Evolutionary conservation across 2,113 vertebrate species (phyloP).

Genomic region (Dipodomys ordii): DNA sequence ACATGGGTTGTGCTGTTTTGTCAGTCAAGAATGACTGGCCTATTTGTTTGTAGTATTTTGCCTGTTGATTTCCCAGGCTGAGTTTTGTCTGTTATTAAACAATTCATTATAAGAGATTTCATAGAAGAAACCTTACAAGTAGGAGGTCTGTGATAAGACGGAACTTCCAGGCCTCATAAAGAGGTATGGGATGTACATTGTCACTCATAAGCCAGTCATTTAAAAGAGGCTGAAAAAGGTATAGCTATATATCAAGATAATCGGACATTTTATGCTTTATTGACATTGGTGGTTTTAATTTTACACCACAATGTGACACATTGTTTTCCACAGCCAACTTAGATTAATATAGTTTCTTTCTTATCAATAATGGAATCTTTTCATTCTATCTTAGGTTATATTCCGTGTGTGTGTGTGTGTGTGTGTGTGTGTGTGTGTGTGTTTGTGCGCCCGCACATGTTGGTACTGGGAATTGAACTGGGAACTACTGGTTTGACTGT

Average conservation of each 20-base stretch:
- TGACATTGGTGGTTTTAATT: neutral
- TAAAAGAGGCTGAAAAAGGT: neutral
- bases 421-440: no score
- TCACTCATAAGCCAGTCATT: neutral
- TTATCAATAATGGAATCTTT: no score
- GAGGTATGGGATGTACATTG: neutral
- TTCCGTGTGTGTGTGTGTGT: no score
- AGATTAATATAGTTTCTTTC: no score
- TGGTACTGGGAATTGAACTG: no score
- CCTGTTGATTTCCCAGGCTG: neutral
- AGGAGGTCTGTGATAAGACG: neutral
- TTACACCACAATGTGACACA: neutral
- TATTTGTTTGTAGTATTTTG: conserved; percentile 35
- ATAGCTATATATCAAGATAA: neutral
- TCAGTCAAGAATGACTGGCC: neutral
- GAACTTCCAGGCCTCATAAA: neutral
- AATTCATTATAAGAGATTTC: neutral
- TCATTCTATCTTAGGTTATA: no score
- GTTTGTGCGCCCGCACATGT: no score
- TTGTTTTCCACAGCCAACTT: neutral
- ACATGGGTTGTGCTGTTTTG: neutral
- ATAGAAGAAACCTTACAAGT: neutral
- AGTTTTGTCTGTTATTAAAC: conserved; percentile 46
- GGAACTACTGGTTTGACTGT: no score
- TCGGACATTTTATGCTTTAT: neutral